Evolutionary conservation across 2,113 vertebrate species (phyloP).

Genomic region (Brachyhypopomus occidentalis): DNA sequence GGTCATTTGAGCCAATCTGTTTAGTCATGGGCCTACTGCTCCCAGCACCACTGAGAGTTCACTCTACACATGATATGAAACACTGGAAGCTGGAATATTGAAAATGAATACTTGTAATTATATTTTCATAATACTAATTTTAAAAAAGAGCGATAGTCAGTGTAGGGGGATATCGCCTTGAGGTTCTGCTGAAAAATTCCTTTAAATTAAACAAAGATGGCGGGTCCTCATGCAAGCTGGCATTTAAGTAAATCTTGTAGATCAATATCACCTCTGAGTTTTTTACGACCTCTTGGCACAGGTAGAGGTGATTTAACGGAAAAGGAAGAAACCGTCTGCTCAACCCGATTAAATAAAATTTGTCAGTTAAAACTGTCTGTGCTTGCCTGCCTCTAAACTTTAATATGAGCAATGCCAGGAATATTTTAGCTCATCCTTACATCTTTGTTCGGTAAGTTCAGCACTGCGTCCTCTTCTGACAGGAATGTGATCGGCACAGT

Average conservation of each 20-base stretch:
- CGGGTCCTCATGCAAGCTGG: slow-evolving; percentile 38
- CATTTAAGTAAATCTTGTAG: slow-evolving; percentile 55
- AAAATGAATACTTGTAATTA: slow-evolving; percentile 12
- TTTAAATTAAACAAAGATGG: slow-evolving; percentile 52
- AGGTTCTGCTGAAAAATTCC: slow-evolving; percentile 42
- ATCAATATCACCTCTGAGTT: slow-evolving; percentile 49
- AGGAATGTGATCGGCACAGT: not conserved
- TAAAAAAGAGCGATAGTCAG: slow-evolving; percentile 13
- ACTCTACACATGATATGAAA: slow-evolving; percentile 19
- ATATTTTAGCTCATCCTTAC: slow-evolving; percentile 10
- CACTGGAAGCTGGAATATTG: slow-evolving; percentile 15
- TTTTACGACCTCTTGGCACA: slow-evolving; percentile 51
- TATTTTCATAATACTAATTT: slow-evolving; percentile 31
- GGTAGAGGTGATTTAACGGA: slow-evolving; percentile 48
- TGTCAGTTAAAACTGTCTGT: slow-evolving; percentile 45
- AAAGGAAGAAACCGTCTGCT: slow-evolving; percentile 26
- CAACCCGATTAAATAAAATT: slow-evolving; percentile 45
- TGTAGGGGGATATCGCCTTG: slow-evolving; percentile 15
- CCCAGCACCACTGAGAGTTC: not conserved
- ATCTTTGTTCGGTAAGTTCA: slow-evolving; percentile 1
- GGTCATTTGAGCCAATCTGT: slow-evolving; percentile 38
- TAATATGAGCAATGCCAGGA: slow-evolving; percentile 20
- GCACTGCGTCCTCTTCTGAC: not conserved
- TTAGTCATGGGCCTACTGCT: not conserved
- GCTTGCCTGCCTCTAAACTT: slow-evolving; percentile 21